Evolutionary conservation across 2,888 invertebrate genomes (phyloP).

Genomic region (Pseudococcus jackbeardsleyi): DNA sequence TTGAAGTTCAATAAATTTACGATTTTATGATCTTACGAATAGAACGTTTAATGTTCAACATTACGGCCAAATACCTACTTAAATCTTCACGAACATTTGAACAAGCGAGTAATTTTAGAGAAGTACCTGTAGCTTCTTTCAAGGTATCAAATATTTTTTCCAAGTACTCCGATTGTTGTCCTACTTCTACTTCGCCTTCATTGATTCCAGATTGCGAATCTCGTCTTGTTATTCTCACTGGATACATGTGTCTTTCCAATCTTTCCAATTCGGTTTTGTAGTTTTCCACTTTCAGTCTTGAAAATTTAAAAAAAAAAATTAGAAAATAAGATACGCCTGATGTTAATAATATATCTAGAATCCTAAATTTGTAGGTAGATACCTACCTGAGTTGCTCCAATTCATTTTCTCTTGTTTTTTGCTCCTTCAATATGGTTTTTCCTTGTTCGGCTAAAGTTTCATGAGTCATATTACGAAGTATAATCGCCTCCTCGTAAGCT

Average conservation of each 20-base stretch:
- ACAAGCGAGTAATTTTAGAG: not conserved
- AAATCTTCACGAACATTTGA: conserved; percentile 17
- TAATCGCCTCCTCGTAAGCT: conserved; percentile 81
- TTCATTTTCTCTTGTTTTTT: conserved; percentile 75
- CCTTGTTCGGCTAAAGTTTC: conserved; percentile 80
- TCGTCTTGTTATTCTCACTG: conserved; percentile 68
- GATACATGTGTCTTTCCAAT: conserved; percentile 82
- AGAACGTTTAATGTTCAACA: conserved; percentile 27
- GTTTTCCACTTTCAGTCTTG: conserved; percentile 75
- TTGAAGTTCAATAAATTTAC: conserved; percentile 39
- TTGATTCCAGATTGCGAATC: conserved; percentile 67
- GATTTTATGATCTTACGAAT: conserved; percentile 32
- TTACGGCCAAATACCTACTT: not conserved
- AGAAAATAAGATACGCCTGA: too few species aligned
- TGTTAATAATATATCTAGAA: too few species aligned
- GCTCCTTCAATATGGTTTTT: conserved; percentile 77
- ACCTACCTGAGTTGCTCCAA: conserved; percentile 71
- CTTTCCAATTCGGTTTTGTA: conserved; percentile 81
- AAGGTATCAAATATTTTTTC: conserved; percentile 80
- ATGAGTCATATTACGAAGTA: conserved; percentile 79
- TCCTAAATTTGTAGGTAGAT: too few species aligned
- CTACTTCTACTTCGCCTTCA: conserved; percentile 69
- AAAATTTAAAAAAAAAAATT: not conserved
- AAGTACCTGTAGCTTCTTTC: conserved; percentile 80
- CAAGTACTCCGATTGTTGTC: conserved; percentile 68